These are phyloP conservation scores for Lerema accius DNA, from an alignment of 1,140 invertebrate genomes.

Conservation along the genomic window DNA sequence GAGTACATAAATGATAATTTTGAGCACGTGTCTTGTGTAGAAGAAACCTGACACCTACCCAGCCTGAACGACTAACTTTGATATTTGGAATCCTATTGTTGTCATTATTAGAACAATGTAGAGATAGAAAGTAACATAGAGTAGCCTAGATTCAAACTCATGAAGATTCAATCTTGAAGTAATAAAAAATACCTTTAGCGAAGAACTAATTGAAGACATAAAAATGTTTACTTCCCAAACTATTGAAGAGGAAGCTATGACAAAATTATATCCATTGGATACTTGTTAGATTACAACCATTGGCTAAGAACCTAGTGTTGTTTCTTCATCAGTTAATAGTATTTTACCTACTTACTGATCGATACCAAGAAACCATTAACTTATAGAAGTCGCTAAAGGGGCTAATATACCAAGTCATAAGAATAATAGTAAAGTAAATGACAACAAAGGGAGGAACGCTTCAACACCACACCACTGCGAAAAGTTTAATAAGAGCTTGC, in stretches of 20 bases:
- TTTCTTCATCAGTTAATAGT: slow-evolving; percentile 39
- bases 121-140: slow-evolving; percentile 43
- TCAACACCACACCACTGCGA: slow-evolving; percentile 53
- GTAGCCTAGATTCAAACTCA: slow-evolving; percentile 38
- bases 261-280: not conserved
- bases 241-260: not conserved
- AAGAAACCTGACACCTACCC: slow-evolving; percentile 63
- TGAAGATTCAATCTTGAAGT: slow-evolving; percentile 32
- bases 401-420: slow-evolving; percentile 37
- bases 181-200: not conserved
- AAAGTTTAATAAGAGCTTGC: slow-evolving; percentile 32
- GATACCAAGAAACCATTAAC: slow-evolving; percentile 4
- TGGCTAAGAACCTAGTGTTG: slow-evolving; percentile 16
- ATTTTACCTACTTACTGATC: slow-evolving; percentile 10
- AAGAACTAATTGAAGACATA: not conserved
- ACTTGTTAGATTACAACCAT: not conserved
- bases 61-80: slow-evolving; percentile 48
- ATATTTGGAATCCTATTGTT: slow-evolving; percentile 54
- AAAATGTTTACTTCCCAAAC: not conserved
- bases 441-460: slow-evolving; percentile 57
- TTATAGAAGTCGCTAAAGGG: slow-evolving; percentile 8
- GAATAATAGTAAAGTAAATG: slow-evolving; percentile 41
- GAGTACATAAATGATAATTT: slow-evolving; percentile 73
- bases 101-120: slow-evolving; percentile 65
- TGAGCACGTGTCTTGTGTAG: slow-evolving; percentile 78